These are phyloP conservation scores for Elysia chlorotica DNA, from an alignment of 1,140 invertebrate species.

Conservation along the genomic window DNA sequence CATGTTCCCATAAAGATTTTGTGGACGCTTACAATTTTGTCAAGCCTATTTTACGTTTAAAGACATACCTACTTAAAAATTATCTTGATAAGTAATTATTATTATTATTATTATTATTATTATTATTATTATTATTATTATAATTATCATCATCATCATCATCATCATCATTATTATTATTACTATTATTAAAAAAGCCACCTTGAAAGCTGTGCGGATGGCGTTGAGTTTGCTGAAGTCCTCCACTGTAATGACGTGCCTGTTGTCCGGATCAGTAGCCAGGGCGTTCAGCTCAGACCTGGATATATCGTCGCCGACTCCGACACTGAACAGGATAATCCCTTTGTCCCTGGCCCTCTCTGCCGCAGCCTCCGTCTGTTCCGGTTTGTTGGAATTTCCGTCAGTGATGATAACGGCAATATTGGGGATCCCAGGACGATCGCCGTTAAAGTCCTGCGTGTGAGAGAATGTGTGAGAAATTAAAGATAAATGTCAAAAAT, in stretches of 20 bases:
- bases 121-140: no score
- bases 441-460: constrained; percentile 27
- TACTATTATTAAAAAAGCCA: no score
- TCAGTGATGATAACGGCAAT: constrained; percentile 49
- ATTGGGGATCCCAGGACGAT: constrained; percentile 43
- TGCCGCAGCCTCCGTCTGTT: constrained; percentile 33
- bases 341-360: constrained; percentile 32
- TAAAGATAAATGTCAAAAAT: no score
- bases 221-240: constrained; percentile 47
- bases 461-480: no score
- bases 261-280: constrained; percentile 35
- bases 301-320: constrained; percentile 41
- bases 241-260: constrained; percentile 40
- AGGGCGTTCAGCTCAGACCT: constrained; percentile 35
- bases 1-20: no score
- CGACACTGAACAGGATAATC: constrained; percentile 47
- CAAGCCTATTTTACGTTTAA: no score
- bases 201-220: constrained; percentile 41
- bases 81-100: no score
- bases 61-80: no score
- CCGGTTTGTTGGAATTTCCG: constrained; percentile 38
- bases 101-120: no score
- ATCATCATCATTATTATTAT: no score
- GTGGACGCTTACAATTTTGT: no score
- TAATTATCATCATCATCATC: no score